A percentile compares a stretch with the other conserved stretches of the same genome.
Evolutionary conservation across 2,113 vertebrate species (phyloP).

Genomic region (Antidorcas marsupialis): DNA sequence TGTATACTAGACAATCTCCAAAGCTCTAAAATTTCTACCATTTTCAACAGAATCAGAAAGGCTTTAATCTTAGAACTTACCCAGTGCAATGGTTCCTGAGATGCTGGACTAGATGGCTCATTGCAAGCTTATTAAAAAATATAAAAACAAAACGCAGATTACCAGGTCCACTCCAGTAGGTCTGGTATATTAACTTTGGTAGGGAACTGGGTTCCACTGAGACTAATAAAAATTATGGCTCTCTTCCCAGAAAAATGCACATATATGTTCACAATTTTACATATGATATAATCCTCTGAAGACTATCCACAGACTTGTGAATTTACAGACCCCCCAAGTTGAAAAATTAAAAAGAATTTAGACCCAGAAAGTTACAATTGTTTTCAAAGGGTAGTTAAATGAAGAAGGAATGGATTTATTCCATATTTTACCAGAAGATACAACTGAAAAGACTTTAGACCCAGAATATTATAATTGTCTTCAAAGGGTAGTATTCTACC

Average conservation of each 20-base stretch:
- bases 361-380: not conserved
- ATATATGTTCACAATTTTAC: not conserved
- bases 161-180: not conserved
- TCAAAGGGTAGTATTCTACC: not conserved
- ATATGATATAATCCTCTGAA: not conserved
- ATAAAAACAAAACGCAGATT: not conserved
- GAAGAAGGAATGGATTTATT: not conserved
- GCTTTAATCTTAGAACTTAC: not conserved
- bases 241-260: not conserved
- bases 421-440: not conserved
- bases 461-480: not conserved
- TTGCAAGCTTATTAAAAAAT: slow-evolving; percentile 14
- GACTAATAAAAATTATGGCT: not conserved
- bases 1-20: not conserved
- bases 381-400: not conserved
- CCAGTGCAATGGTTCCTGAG: not conserved
- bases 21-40: slow-evolving; percentile 22
- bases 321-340: not conserved
- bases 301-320: not conserved
- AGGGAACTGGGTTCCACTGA: not conserved
- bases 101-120: not conserved
- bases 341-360: slow-evolving; percentile 13
- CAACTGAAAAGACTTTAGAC: not conserved
- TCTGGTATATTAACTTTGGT: not conserved
- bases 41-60: slow-evolving; percentile 8